Evolutionary conservation across 1,140 invertebrate species (phyloP), one percentile per base, ranked within the genome.

Genomic region (Rhopalosiphum padi): DNA sequence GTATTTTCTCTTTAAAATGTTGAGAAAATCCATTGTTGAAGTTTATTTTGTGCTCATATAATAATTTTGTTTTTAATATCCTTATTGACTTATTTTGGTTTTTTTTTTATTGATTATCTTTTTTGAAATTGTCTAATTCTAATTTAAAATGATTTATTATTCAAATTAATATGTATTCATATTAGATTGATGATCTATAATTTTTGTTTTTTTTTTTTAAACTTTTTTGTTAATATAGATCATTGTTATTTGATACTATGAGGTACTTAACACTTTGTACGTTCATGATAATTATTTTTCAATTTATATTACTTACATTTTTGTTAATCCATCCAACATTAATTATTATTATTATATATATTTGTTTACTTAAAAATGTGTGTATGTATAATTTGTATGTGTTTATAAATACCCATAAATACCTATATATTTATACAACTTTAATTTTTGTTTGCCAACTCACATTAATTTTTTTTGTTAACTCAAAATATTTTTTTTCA

Each of bases 81-180:
- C 46, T 37, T 53, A 83, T 91, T 82, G 68, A 91, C 90, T 77
- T 93, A 93, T 85, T 77, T 77, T 77, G 30, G 23, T 93, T 85
- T 82, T 60, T 41, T 37, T 90, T 90, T 91, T 55, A 8, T 43
- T 68, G 37, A 48, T 77, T 43, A 77, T 77, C 37, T 68, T 91
- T 91, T 91, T 91, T 30, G 43, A 83, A 93, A 83, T 93, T 93
- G 48, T 93, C 23, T 53, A 83, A 51, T 93, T 83, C 48, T 85
- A 83, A 55, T 93, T 37, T 93, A 53, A 77, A 51, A 92, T 92
- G 77, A 92, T 85, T 92, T 92, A 83, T 92, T 92, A 51, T 85
- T 92, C 30, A 37, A 41, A 51, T 51, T 77, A 91, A 85, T 82
- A 92, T 83, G 91, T 85, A 92, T 85, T 93, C 77, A 93, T 93